A percentile compares a stretch with the other conserved stretches of the same genome.
These are phyloP conservation scores for Bombus balteatus DNA, from an alignment of 1,140 invertebrate genomes.

Conservation along the genomic window DNA sequence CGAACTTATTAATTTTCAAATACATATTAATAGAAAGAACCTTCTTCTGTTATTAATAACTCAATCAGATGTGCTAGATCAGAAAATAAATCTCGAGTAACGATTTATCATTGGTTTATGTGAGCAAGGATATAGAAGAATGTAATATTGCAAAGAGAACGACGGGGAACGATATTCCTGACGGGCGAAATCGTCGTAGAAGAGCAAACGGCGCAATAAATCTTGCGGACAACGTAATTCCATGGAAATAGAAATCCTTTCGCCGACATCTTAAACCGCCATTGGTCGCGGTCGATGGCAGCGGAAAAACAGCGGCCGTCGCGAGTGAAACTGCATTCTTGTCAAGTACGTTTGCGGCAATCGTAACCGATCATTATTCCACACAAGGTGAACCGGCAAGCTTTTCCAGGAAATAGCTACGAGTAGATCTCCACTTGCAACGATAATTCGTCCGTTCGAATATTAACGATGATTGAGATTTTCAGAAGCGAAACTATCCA, in stretches of 20 bases:
- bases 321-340: slow-evolving; percentile 75
- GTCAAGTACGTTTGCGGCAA: slow-evolving; percentile 72
- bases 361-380: slow-evolving; percentile 58
- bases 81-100: too few species aligned
- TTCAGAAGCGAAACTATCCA: too few species aligned
- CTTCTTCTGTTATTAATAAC: too few species aligned
- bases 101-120: too few species aligned
- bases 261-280: slow-evolving; percentile 55
- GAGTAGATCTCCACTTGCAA: not conserved
- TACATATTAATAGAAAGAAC: too few species aligned
- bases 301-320: slow-evolving; percentile 67
- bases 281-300: slow-evolving; percentile 67
- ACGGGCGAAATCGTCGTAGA: not conserved
- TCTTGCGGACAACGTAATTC: slow-evolving; percentile 37
- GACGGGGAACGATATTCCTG: not conserved
- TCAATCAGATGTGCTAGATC: too few species aligned
- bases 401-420: slow-evolving; percentile 54
- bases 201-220: slow-evolving; percentile 2
- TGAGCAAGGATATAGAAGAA: too few species aligned
- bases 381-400: slow-evolving; percentile 53
- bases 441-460: not conserved
- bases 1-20: too few species aligned
- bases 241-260: slow-evolving; percentile 66
- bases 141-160: too few species aligned
- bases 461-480: not conserved